phyloP scores from a whole-genome alignment of 1,140 invertebrate genomes.

The Octopus bimaculoides region DNA sequence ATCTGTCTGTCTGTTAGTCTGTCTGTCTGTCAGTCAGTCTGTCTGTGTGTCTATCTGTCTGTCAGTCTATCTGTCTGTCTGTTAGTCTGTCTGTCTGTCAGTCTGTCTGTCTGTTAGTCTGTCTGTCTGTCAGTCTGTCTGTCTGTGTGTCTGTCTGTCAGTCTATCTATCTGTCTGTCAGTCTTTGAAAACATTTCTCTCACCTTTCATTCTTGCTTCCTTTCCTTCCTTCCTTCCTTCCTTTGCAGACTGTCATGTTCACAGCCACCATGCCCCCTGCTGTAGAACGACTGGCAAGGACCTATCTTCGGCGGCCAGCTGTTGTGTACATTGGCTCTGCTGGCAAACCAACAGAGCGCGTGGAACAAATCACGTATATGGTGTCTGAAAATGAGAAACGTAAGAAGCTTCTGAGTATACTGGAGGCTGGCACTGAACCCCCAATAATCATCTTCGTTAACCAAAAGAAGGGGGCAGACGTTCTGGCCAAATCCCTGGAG shows the following conservation, averaged over 20 bases:
- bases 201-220: too few species aligned
- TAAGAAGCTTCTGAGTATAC: conserved; percentile 63
- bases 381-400: conserved; percentile 90
- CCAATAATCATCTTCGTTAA: conserved; percentile 99
- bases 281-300: conserved; percentile 92
- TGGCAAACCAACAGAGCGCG: conserved; percentile 96
- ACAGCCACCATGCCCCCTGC: conserved; percentile 99
- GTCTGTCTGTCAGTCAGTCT: too few species aligned
- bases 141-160: too few species aligned
- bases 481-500: conserved; percentile 93
- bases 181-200: too few species aligned
- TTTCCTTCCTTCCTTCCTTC: conserved; percentile 20
- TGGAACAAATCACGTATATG: conserved; percentile 97
- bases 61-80: too few species aligned
- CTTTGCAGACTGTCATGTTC: conserved; percentile 94
- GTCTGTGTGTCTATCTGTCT: too few species aligned
- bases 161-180: too few species aligned
- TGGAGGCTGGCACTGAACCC: conserved; percentile 79
- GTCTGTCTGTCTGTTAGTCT: too few species aligned
- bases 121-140: too few species aligned
- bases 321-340: conserved; percentile 98
- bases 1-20: too few species aligned
- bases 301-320: conserved; percentile 91
- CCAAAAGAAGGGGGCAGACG: conserved; percentile 99
- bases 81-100: too few species aligned